Evolutionary conservation across 2,113 vertebrate genomes (phyloP), one percentile per base, ranked within the genome.

Genomic region (Passerina amoena): DNA sequence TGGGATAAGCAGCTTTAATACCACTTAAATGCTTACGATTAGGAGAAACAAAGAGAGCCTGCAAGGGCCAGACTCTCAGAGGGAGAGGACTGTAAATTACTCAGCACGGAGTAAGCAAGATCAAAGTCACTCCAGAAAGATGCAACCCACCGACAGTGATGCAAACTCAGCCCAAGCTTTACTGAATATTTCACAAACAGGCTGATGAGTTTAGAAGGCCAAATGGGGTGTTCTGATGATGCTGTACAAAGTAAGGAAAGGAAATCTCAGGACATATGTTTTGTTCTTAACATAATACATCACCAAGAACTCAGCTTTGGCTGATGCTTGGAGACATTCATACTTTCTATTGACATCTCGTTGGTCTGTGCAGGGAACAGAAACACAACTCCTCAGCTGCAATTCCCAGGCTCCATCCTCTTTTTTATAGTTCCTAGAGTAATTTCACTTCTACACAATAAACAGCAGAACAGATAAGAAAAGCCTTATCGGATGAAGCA

Each of bases 71-170:
- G 79, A 82, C 73, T 86, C 86, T 87, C 88, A 44, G 72, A 86
- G 80, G 83, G 90, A 95, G 87, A 87, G 44, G 84, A 91, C 90
- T 68, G 80, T 56, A 88, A 84, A 92, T 95, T 89, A 94, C 92
- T 95, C 88, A 91, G 77, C 73, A 64, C 0, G 2, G 69, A 89
- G 81, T 65, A 94, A 87, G 86, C 64, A 30, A 92, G 79, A 94
- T 88, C 79, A 92, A 91, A 97, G 86, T 69, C 28, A 15, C 82
- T 56, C 68, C 11, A 20, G 47, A 78, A 88, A 82, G 82, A 96
- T 78, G 90, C 88, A 94, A 73, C 76, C 69, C 85, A 93, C 90
- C 68, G 88, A 80, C 92, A 92, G 64, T 0, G 25, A 88, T 65
- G 35, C 79, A 80, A 82, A 90, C 73, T 54, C 85, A 90, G 92